phyloP scores from a whole-genome alignment of 1,140 invertebrate genomes.

The Polyergus mexicanus region DNA sequence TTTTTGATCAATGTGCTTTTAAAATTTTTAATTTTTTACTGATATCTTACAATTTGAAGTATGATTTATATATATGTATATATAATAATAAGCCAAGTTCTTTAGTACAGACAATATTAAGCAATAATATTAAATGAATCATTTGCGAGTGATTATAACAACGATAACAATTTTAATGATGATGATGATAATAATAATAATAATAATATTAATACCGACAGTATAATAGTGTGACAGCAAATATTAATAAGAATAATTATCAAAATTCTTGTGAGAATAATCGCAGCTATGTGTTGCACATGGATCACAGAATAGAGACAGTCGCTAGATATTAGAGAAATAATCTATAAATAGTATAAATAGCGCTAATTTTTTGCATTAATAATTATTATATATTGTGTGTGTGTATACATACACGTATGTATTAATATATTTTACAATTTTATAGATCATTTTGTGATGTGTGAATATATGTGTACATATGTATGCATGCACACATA shows the following conservation, averaged over 20 bases:
- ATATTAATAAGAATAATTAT: slow-evolving; percentile 48
- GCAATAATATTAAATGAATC: slow-evolving; percentile 65
- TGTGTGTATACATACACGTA: slow-evolving; percentile 37
- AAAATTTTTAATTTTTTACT: no score
- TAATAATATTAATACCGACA: slow-evolving; percentile 43
- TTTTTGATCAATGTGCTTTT: no score
- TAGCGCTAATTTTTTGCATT: slow-evolving; percentile 74
- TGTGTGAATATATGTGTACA: slow-evolving; percentile 5
- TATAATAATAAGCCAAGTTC: no score
- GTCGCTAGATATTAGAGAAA: slow-evolving; percentile 75
- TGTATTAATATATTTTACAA: slow-evolving; percentile 43
- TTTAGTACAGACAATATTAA: slow-evolving; percentile 43
- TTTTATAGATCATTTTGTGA: slow-evolving; percentile 19
- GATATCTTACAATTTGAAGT: no score
- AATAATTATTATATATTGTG: slow-evolving; percentile 34
- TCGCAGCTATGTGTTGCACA: slow-evolving; percentile 73
- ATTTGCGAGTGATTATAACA: neutral
- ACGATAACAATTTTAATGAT: slow-evolving; percentile 2
- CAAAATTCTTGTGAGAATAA: slow-evolving; percentile 39
- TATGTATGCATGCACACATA: slow-evolving; percentile 26
- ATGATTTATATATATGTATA: no score
- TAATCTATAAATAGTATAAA: slow-evolving; percentile 68
- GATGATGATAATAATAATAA: slow-evolving; percentile 43
- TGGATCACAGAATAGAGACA: slow-evolving; percentile 82
- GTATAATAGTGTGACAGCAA: slow-evolving; percentile 52